Evolutionary conservation across 1,140 invertebrate species (phyloP), one percentile per base, ranked within the genome.

Genomic region (Calephelis nemesis): DNA sequence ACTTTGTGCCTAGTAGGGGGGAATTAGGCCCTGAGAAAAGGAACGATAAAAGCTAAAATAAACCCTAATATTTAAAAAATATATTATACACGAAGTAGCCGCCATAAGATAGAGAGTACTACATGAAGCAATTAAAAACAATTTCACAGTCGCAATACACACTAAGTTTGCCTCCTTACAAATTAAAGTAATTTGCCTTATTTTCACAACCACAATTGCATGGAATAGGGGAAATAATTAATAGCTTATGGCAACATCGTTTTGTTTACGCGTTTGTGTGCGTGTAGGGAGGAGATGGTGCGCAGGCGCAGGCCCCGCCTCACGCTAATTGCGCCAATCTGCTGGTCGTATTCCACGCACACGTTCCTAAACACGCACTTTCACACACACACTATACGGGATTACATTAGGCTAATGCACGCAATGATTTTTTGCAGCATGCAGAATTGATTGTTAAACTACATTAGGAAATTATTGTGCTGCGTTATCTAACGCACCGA

Each of bases 301-400:
- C 84, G 84, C 79, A 65, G 67, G 72, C 82, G 83, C 82, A 84
- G 73, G 85, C 86, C 81, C 82, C 86, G 82, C 88, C 86, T 84
- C 77, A 69, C 74, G 67, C 73, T 90, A 90, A 88, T 90, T 90
- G 85, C 88, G 76, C 88, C 88, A 90, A 90, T 90, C 87, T 87
- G 81, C 69, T 82, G 74, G 75, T 68, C 67, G 75, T 73, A 64
- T 68, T 74, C 67, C 72, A 83, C 87, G 78, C 84, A 84, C 85
- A 85, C 83, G 45, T 47, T 69, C 62, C 64, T 62, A 74, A 72
- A 49, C 77, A 77, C 79, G 68, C 75, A 79, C 70, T 77, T 75
- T 74, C 74, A 70, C 73, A 62, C 69, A 71, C 66, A 71, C 67
- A 74, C 65, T 47, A 68, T 62, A 67, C 42, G 50, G 67, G 62